Conservation (phyloP, 2,797 vertebrate genomes). For the Thamnophis elegans region DNA sequence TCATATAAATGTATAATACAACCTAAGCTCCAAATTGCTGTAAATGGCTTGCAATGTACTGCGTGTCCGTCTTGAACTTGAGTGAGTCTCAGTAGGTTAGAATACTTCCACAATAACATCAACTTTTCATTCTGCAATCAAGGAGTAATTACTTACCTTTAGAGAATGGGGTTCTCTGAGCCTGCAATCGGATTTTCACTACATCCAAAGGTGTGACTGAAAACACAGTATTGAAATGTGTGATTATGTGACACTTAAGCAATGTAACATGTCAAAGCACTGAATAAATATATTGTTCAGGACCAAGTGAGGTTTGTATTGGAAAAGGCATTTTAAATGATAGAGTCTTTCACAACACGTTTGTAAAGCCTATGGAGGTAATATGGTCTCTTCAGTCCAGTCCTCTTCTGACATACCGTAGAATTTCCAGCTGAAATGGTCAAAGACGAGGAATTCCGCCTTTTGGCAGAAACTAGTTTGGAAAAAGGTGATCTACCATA, state of each 20-base stretch:
- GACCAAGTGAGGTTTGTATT: background rate
- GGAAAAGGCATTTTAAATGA: background rate
- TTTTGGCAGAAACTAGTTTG: background rate
- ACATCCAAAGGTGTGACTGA: constrained; percentile 93
- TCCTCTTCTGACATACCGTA: background rate
- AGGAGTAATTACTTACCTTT: constrained; percentile 71
- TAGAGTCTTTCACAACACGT: background rate
- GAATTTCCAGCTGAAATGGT: background rate
- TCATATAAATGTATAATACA: background rate
- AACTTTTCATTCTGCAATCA: background rate
- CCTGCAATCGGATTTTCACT: constrained; percentile 93
- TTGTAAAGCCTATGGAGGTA: background rate
- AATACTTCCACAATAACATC: background rate
- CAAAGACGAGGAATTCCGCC: background rate
- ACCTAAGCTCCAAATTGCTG: background rate
- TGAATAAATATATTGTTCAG: background rate
- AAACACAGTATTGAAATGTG: background rate
- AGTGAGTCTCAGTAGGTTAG: background rate
- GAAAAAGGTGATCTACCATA: background rate
- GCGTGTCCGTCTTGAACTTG: background rate
- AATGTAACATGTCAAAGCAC: background rate
- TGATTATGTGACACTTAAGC: background rate
- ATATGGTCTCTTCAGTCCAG: background rate
- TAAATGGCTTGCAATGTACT: background rate
- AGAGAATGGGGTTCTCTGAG: constrained; percentile 83